A percentile compares a stretch with the other conserved stretches of the same genome.
These are phyloP conservation scores for Scomberomorus guttatus DNA, from an alignment of 2,797 vertebrate genomes.

Conservation along the genomic window DNA sequence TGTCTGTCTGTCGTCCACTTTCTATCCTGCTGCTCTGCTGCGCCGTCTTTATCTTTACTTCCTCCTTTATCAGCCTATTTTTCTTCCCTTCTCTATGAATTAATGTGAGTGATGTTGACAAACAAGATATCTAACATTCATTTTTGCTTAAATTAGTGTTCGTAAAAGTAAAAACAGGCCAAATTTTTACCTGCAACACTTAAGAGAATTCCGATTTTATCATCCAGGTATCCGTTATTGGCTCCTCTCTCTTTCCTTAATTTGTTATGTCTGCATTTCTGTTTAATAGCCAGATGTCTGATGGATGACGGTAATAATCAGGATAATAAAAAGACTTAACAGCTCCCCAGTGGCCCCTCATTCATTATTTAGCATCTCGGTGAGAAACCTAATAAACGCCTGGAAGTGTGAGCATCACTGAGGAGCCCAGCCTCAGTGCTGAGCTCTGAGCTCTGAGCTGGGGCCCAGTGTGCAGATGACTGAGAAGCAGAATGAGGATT, in stretches of 20 bases:
- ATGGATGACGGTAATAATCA: constrained; percentile 71
- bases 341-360: constrained; percentile 52
- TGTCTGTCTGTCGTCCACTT: constrained; percentile 1
- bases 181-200: neutral
- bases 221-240: constrained; percentile 2
- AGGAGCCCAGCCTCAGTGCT: constrained; percentile 17
- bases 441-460: constrained; percentile 57
- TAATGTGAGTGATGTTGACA: neutral
- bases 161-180: neutral
- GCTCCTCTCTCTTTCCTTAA: neutral
- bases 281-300: constrained; percentile 55
- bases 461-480: constrained; percentile 6
- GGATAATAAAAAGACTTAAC: constrained; percentile 65
- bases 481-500: constrained; percentile 4
- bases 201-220: neutral
- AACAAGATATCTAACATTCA: neutral
- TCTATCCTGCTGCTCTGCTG: constrained; percentile 24
- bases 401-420: constrained; percentile 15
- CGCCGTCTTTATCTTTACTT: constrained; percentile 20
- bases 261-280: constrained; percentile 37
- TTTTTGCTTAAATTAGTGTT: neutral
- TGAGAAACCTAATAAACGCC: constrained; percentile 48
- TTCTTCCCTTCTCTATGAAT: neutral
- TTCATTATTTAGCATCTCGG: constrained; percentile 65
- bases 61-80: constrained; percentile 5